Evolutionary conservation across 2,888 invertebrate genomes (phyloP), one percentile per base, ranked within the genome.

Genomic region (Abrostola triplasia): DNA sequence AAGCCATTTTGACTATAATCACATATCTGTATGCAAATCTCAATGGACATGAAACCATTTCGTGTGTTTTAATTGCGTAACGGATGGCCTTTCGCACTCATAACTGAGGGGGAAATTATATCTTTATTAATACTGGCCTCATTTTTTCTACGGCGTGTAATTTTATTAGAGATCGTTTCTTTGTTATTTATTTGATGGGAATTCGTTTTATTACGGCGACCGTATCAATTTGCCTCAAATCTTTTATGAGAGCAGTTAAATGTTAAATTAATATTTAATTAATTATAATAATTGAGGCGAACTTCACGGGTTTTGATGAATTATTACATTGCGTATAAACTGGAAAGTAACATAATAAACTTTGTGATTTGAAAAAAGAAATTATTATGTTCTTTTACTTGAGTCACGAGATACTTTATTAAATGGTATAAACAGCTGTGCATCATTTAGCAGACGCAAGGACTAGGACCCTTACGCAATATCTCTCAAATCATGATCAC

Each of bases 1-100:
- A 84, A 84, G 77, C 85, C 86, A 79, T 87, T 86, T 84, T 85
- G 77, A 81, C 84, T 84, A 89, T 89, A 91, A 92, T 90, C 87
- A 86, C 86, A 87, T 88, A 90, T 92, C 88, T 90, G 86, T 90
- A 92, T 92, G 92, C 92, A 91, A 92, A 92, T 92, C 90, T 91
- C 90, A 84, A 87, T 88, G 90, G 90, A 88, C 86, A 83, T 59
- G 77, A 73, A 82, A 77, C 84, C 87, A 86, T 89, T 87, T 81
- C 84, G 82, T 82, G 81, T 81, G 87, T 81, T 88, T 90, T 91
- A 91, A 92, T 91, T 91, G 90, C 88, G 81, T 86, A 85, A 88
- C 87, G 86, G 84, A 86, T 87, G 89, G 87, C 83, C 83, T 84
- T 89, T 85, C 84, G 79, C 82, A 82, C 85, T 81, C 88, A 83